phyloP scores from a whole-genome alignment of 2,113 vertebrate genomes.

The Gallinago paraguaiae region DNA sequence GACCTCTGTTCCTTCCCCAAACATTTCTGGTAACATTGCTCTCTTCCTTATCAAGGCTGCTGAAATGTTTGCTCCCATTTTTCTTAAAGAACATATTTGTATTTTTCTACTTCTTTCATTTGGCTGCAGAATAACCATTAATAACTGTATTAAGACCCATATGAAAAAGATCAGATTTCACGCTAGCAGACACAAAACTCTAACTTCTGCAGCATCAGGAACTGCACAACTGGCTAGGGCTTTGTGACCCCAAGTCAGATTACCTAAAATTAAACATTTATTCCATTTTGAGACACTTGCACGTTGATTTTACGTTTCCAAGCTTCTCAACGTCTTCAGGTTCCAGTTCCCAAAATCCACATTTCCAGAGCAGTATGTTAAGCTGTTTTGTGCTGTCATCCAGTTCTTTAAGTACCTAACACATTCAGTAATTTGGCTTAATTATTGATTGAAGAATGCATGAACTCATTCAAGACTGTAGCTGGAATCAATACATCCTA shows the following conservation, averaged over 20 bases:
- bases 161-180: background rate
- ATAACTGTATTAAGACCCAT: background rate
- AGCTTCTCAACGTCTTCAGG: background rate
- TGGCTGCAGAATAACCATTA: background rate
- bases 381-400: background rate
- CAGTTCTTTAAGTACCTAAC: background rate
- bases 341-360: background rate
- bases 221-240: background rate
- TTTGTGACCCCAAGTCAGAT: background rate
- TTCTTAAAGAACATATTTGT: background rate
- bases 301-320: background rate
- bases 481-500: background rate
- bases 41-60: background rate
- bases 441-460: background rate
- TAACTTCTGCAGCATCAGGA: background rate
- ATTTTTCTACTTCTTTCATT: background rate
- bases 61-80: background rate
- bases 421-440: background rate
- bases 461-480: background rate
- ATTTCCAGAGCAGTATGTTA: background rate
- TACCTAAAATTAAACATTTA: background rate
- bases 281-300: background rate
- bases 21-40: background rate
- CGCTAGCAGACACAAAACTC: background rate
- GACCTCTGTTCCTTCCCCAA: constrained; percentile 15